Conservation (phyloP, 2,888 invertebrate genomes). For the Ophonus ardosiacus region DNA sequence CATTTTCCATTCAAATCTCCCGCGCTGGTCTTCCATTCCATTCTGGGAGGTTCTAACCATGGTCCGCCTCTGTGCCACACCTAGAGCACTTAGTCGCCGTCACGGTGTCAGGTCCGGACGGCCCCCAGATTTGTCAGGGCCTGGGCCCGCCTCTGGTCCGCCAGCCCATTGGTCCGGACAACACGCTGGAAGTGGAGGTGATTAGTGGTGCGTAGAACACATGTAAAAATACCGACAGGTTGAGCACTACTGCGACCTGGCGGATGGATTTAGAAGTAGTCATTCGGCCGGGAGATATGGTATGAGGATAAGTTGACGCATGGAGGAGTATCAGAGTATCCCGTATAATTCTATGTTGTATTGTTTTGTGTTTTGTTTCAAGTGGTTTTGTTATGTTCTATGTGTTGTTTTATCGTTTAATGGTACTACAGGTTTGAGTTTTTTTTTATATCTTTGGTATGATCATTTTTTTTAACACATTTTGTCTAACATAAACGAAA, state of each 20-base stretch:
- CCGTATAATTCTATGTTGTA: background rate
- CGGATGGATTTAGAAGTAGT: conserved; percentile 72
- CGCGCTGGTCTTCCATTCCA: conserved; percentile 73
- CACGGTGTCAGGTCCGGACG: conserved; percentile 75
- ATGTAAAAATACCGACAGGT: conserved; percentile 64
- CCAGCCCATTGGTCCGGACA: conserved; percentile 73
- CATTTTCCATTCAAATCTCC: conserved; percentile 71
- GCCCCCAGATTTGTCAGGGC: conserved; percentile 75
- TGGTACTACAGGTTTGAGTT: too few species aligned
- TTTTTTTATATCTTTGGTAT: too few species aligned
- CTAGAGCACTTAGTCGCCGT: conserved; percentile 76
- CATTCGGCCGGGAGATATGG: conserved; percentile 14
- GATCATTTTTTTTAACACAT: too few species aligned
- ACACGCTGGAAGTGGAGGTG: conserved; percentile 72
- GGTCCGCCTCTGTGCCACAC: conserved; percentile 73
- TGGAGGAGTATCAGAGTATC: background rate
- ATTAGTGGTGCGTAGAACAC: conserved; percentile 70
- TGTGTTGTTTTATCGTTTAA: background rate
- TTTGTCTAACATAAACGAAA: too few species aligned
- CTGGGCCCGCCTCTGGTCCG: conserved; percentile 74
- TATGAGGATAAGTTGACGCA: background rate
- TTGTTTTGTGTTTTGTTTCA: background rate
- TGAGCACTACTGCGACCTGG: conserved; percentile 71
- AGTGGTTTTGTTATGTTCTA: background rate
- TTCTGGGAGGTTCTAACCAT: conserved; percentile 69